Conservation (phyloP, 2,113 vertebrate genomes). For the Mola mola region DNA sequence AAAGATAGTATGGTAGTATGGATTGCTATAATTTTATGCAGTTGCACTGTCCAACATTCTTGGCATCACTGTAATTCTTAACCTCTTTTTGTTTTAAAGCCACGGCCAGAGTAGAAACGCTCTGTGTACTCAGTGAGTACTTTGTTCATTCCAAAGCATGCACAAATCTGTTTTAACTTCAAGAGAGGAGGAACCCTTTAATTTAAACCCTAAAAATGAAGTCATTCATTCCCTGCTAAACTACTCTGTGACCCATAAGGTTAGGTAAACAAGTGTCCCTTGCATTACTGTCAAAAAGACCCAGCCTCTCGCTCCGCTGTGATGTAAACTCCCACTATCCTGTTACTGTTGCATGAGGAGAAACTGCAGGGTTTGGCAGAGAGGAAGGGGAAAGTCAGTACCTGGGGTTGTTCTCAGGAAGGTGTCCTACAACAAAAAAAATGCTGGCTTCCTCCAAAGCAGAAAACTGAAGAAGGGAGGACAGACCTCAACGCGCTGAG, state of each 20-base stretch:
- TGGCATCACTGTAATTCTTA: slow-evolving; percentile 46
- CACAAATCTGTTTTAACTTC: slow-evolving; percentile 80
- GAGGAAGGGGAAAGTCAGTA: slow-evolving; percentile 54
- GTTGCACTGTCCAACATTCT: slow-evolving; percentile 18
- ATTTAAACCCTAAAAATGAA: slow-evolving; percentile 82
- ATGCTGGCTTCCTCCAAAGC: slow-evolving; percentile 44
- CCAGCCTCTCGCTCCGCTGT: slow-evolving; percentile 65
- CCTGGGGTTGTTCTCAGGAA: slow-evolving; percentile 72
- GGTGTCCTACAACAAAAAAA: slow-evolving; percentile 66
- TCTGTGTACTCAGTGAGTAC: slow-evolving; percentile 52
- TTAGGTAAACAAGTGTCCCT: slow-evolving; percentile 80
- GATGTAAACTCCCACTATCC: slow-evolving; percentile 74
- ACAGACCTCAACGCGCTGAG: slow-evolving; percentile 60
- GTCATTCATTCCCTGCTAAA: slow-evolving; percentile 79
- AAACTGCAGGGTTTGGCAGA: slow-evolving; percentile 31
- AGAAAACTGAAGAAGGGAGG: slow-evolving; percentile 51
- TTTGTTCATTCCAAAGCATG: slow-evolving; percentile 75
- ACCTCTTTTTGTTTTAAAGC: slow-evolving; percentile 50
- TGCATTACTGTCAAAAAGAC: slow-evolving; percentile 75
- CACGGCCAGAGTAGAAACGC: slow-evolving; percentile 43
- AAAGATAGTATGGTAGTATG: slow-evolving; percentile 39
- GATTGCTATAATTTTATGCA: slow-evolving; percentile 30
- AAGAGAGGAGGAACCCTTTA: slow-evolving; percentile 81
- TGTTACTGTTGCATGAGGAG: slow-evolving; percentile 57
- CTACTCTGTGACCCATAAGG: slow-evolving; percentile 73